These are phyloP conservation scores for Lasioglossum lativentre DNA, from an alignment of 2,888 invertebrate genomes.

Conservation along the genomic window DNA sequence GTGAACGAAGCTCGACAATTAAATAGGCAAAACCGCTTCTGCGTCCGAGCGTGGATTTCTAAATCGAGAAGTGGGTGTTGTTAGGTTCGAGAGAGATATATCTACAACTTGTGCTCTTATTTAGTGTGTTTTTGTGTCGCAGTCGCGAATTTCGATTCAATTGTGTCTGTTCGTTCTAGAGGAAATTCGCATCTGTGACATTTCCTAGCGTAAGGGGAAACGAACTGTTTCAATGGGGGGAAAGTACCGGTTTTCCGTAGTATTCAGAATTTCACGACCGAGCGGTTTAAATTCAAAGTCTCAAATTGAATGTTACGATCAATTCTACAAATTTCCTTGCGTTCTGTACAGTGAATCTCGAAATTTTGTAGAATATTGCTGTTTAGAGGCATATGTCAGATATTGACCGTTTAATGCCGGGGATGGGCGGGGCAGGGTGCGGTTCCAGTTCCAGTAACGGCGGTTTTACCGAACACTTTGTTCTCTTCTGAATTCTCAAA, in stretches of 20 bases:
- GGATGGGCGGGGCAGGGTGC: slow-evolving; percentile 84
- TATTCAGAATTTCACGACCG: background rate
- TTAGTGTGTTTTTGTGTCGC: slow-evolving; percentile 56
- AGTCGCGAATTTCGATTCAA: background rate
- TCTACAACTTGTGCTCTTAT: slow-evolving; percentile 41
- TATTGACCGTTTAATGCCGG: slow-evolving; percentile 81
- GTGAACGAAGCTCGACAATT: slow-evolving; percentile 65
- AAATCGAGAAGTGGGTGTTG: slow-evolving; percentile 58
- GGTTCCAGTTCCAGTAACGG: slow-evolving; percentile 77
- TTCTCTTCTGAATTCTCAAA: background rate
- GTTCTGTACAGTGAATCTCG: background rate
- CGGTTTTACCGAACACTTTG: slow-evolving; percentile 6
- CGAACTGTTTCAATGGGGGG: background rate
- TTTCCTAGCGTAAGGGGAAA: slow-evolving; percentile 4
- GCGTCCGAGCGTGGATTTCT: slow-evolving; percentile 43
- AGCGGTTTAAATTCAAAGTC: background rate
- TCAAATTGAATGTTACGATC: background rate
- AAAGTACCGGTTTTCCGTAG: slow-evolving; percentile 20
- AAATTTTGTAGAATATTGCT: background rate
- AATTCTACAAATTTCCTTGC: background rate
- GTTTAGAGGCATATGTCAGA: slow-evolving; percentile 48
- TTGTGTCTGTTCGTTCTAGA: slow-evolving; percentile 17
- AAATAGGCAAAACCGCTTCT: slow-evolving; percentile 14
- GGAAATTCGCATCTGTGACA: slow-evolving; percentile 13
- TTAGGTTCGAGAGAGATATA: slow-evolving; percentile 33